Evolutionary conservation across 1,140 invertebrate species (phyloP).

Genomic region (Daktulosphaira vitifoliae): DNA sequence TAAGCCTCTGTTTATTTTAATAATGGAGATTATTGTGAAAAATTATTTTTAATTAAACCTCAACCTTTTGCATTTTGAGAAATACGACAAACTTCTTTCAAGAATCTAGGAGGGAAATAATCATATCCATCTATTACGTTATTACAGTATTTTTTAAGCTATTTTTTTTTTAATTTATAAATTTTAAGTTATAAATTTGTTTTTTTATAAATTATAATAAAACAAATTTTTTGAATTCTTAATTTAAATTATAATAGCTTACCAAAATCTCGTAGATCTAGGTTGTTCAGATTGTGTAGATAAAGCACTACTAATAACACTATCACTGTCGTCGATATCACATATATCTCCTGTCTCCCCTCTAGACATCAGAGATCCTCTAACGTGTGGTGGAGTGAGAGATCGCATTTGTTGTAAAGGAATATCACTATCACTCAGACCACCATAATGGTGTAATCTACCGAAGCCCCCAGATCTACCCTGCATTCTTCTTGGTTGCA

Average conservation of each 20-base stretch:
- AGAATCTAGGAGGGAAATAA: no score
- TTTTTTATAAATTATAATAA: no score
- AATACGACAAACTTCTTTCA: no score
- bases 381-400: slow-evolving; percentile 42
- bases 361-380: slow-evolving; percentile 45
- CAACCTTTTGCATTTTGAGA: no score
- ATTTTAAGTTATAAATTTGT: no score
- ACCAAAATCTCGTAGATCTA: slow-evolving; percentile 52
- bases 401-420: slow-evolving; percentile 47
- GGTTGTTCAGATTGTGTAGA: slow-evolving; percentile 84
- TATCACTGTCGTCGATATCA: slow-evolving; percentile 79
- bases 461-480: slow-evolving; percentile 57
- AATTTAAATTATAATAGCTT: neutral
- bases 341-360: slow-evolving; percentile 55
- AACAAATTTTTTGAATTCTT: no score
- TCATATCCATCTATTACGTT: no score
- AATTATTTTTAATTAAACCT: no score
- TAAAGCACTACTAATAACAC: slow-evolving; percentile 80
- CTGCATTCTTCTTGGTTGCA: slow-evolving; percentile 43
- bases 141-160: no score
- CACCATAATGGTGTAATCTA: slow-evolving; percentile 60
- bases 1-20: no score
- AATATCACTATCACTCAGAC: slow-evolving; percentile 72
- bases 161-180: no score
- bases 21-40: no score